Percentiles rank a stretch among this genome's conserved stretches.
These are phyloP conservation scores for Apodemus agrarius DNA, from an alignment of 2,797 vertebrate species.

Conservation along the genomic window DNA sequence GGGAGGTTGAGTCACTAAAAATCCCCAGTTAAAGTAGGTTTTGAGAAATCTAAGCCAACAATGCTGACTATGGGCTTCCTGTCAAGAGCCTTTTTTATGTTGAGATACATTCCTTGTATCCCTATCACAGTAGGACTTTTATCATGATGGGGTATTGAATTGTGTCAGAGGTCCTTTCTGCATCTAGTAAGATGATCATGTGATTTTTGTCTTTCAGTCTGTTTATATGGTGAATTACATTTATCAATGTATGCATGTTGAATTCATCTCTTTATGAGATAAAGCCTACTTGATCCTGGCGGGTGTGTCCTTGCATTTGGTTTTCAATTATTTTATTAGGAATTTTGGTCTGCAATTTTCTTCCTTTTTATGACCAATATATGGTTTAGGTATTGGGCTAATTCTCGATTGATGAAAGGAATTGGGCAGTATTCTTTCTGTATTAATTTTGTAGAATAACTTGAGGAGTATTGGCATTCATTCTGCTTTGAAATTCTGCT, in stretches of 20 bases:
- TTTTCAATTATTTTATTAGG: background rate
- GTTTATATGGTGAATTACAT: background rate
- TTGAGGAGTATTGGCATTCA: background rate
- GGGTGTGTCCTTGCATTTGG: background rate
- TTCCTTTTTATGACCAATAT: background rate
- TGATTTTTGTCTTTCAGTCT: background rate
- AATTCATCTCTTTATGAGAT: background rate
- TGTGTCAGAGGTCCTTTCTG: background rate
- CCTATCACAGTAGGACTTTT: background rate
- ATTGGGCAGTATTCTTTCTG: background rate
- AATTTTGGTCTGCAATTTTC: background rate
- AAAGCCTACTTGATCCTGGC: background rate
- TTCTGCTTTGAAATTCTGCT: background rate
- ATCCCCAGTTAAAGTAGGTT: background rate
- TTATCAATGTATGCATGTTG: background rate
- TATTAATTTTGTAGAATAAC: background rate
- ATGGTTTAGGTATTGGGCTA: background rate
- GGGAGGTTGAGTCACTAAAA: no score
- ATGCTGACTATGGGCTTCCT: background rate
- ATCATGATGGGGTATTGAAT: background rate
- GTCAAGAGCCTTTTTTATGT: background rate
- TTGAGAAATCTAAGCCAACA: background rate
- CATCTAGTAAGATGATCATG: background rate
- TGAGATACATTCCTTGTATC: background rate
- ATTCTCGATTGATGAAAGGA: background rate